Base-by-base conservation (phyloP, 2,113 vertebrate genomes). In the Sigmodon hispidus region DNA sequence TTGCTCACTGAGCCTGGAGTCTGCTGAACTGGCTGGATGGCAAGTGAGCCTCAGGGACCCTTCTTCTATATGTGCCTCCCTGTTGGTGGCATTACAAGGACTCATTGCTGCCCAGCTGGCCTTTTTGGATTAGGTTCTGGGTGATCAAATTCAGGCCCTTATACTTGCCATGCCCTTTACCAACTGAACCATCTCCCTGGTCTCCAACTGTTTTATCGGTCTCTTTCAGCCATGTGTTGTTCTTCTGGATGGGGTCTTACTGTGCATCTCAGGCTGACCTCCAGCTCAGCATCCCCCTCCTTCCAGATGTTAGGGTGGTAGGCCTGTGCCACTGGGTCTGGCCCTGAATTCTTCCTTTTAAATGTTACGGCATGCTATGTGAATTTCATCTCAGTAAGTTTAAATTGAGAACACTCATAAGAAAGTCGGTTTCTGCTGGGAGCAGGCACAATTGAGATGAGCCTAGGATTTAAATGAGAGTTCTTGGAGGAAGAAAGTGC, bases 341-440 rank as follows among this genome's bases (percentile, higher is more conserved):
- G 36, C 36, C 72, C 8, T n/a, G 0, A 36, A 80, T 36, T 86
- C 11, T 43, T 81, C 45, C 26, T 57, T 94, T 86, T 57, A 79
- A 50, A 77, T 69, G 50, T 86, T 73, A 57, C 92, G 67, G 76
- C 93, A 85, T 69, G 57, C 89, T 81, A 52, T 40, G 65, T 67
- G 57, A 80, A 48, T 92, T 90, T 77, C 15, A 36, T 57, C 89
- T 95, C 67, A 75, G 52, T 79, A 48, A 34, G 80, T 94, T 67
- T 31, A 65, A 92, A 69, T 88, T 43, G 70, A 29, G 43, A 59
- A 43, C 48, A 15, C 26, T 91, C 26, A 36, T 83, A 24, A 72
- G 83, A 70, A 21, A 16, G 70, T 29, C 11, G 67, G 29, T 17
- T 10, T 93, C 65, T 77, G 3, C 52, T 75, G 76, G 34, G 65